Evolutionary conservation across 2,113 vertebrate genomes (phyloP).

Genomic region (Caretta caretta): DNA sequence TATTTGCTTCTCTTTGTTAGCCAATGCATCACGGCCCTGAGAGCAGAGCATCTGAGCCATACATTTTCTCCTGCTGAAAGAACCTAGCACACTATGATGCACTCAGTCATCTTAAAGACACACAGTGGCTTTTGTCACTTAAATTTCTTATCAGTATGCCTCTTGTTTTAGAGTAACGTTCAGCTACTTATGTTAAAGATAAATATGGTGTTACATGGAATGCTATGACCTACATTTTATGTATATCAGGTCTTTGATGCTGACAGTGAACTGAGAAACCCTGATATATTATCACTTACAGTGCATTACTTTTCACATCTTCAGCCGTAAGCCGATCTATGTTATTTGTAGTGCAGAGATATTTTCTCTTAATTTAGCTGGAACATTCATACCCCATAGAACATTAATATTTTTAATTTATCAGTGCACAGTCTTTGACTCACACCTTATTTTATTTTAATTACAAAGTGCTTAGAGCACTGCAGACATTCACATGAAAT

Average conservation of each 20-base stretch:
- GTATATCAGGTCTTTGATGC: constrained; percentile 56
- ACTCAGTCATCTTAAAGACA: background rate
- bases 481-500: background rate
- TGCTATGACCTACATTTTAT: constrained; percentile 79
- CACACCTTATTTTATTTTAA: background rate
- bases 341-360: constrained; percentile 21
- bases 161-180: background rate
- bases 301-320: constrained; percentile 24
- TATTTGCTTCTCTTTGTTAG: fast-evolving
- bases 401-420: background rate
- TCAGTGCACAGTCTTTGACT: background rate
- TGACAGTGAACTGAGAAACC: constrained; percentile 59
- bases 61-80: fast-evolving
- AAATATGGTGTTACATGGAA: constrained; percentile 54
- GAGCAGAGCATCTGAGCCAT: background rate
- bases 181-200: constrained; percentile 49
- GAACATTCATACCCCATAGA: constrained; percentile 23
- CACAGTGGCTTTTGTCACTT: background rate
- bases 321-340: constrained; percentile 2
- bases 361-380: constrained; percentile 39
- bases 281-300: constrained; percentile 44
- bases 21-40: background rate
- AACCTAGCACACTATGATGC: background rate
- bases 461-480: background rate
- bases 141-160: background rate